Evolutionary conservation across 2,797 vertebrate species (phyloP).

Genomic region (Botia kubotai): DNA sequence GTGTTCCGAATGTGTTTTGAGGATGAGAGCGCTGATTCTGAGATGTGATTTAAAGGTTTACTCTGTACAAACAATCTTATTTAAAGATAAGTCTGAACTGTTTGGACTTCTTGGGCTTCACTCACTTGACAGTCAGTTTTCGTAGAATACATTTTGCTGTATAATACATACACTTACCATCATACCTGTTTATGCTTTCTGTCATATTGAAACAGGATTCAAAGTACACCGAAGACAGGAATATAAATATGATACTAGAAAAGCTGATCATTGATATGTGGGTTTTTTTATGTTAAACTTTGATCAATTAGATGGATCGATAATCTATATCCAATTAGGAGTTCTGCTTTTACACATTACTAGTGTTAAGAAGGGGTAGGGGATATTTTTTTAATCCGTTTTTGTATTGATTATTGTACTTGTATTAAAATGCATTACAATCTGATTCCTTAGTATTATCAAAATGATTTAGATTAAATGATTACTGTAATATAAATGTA

Average conservation of each 20-base stretch:
- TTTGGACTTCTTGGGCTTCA: neutral
- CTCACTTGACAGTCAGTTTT: neutral
- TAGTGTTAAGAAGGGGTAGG: too few relatives aligned
- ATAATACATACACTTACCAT: neutral
- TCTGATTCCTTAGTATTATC: too few relatives aligned
- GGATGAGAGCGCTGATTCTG: neutral
- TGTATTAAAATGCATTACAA: too few relatives aligned
- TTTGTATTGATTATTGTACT: too few relatives aligned
- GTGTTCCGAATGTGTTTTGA: neutral
- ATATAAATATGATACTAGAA: constrained; percentile 7
- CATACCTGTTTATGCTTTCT: neutral
- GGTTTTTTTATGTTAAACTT: neutral
- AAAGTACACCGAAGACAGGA: neutral
- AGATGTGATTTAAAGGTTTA: neutral
- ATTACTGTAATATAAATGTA: too few relatives aligned
- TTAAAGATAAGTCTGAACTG: neutral
- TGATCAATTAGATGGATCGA: neutral
- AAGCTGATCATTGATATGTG: constrained; percentile 1
- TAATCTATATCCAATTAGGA: neutral
- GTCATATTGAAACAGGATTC: neutral
- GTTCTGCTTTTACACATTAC: too few relatives aligned
- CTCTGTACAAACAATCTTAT: neutral
- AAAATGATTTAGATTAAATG: too few relatives aligned
- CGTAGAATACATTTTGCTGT: neutral
- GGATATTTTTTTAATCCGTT: too few relatives aligned